Evolutionary conservation across 2,888 invertebrate species (phyloP).

Genomic region (Hydroisotoma schaefferi): DNA sequence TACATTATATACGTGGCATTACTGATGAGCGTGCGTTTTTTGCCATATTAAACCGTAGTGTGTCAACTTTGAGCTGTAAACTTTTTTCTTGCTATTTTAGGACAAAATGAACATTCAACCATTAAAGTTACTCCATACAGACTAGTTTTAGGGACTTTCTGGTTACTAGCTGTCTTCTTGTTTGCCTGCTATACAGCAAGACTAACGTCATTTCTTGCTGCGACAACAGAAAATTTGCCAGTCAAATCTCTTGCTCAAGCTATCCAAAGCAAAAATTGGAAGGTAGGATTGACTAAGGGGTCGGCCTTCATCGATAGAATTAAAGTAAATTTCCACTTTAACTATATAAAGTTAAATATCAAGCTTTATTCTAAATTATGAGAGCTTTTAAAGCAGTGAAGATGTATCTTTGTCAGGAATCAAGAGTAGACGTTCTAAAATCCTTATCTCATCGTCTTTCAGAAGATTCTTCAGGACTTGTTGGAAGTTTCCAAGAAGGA

Average conservation of each 20-base stretch:
- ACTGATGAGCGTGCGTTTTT: neutral
- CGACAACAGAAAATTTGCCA: constrained; percentile 37
- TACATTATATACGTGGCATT: neutral
- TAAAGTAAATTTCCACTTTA: constrained; percentile 25
- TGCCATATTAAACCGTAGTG: neutral
- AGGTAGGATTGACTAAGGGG: constrained; percentile 41
- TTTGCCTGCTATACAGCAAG: constrained; percentile 44
- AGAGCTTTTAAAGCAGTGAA: neutral
- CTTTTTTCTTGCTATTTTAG: constrained; percentile 15
- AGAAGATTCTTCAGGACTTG: constrained; percentile 33
- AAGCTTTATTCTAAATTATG: neutral
- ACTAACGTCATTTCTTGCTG: constrained; percentile 44
- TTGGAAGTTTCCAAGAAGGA: constrained; percentile 37
- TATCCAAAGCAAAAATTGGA: constrained; percentile 37
- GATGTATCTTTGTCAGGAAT: constrained; percentile 25
- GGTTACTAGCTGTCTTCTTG: constrained; percentile 42
- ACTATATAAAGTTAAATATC: neutral
- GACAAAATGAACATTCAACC: constrained; percentile 38
- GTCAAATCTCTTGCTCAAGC: constrained; percentile 39
- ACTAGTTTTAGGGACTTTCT: constrained; percentile 41
- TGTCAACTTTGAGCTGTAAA: neutral
- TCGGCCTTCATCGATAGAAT: constrained; percentile 43
- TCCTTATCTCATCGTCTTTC: constrained; percentile 34
- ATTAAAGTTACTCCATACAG: constrained; percentile 39
- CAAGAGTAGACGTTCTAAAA: constrained; percentile 32